These are phyloP conservation scores for Drosophila meridionalis DNA, from an alignment of 2,888 invertebrate genomes.

Conservation along the genomic window DNA sequence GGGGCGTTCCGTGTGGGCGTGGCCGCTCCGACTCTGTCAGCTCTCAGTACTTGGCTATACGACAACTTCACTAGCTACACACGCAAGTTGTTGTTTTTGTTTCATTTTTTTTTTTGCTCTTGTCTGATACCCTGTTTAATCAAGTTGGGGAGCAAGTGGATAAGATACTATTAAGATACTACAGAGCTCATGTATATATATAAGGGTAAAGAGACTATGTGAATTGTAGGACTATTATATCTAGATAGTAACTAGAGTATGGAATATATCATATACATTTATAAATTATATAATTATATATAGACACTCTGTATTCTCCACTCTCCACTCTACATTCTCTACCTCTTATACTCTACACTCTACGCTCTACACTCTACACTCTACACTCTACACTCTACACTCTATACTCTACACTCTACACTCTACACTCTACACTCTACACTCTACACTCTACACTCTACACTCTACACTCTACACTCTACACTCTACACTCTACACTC, in stretches of 20 bases:
- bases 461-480: background rate
- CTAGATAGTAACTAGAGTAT: background rate
- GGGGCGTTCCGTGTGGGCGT: conserved; percentile 82
- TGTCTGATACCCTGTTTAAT: conserved; percentile 16
- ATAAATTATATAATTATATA: no score
- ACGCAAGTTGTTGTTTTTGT: conserved; percentile 1
- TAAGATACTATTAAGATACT: conserved; percentile 2
- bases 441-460: background rate
- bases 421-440: background rate
- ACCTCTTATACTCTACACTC: background rate
- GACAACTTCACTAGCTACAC: conserved; percentile 71
- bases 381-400: background rate
- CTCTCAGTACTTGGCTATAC: conserved; percentile 34
- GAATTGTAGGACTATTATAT: background rate
- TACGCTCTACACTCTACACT: background rate
- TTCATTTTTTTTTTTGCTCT: background rate
- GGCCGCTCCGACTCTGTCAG: conserved; percentile 43
- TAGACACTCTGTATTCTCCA: background rate
- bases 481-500: background rate
- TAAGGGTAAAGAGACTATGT: background rate
- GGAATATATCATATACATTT: background rate
- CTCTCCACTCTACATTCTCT: background rate
- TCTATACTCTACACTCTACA: background rate
- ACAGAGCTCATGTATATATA: background rate
- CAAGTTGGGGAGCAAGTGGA: background rate